Base-by-base conservation (phyloP, 2,888 invertebrate genomes). In the Brachycybe producta region DNA sequence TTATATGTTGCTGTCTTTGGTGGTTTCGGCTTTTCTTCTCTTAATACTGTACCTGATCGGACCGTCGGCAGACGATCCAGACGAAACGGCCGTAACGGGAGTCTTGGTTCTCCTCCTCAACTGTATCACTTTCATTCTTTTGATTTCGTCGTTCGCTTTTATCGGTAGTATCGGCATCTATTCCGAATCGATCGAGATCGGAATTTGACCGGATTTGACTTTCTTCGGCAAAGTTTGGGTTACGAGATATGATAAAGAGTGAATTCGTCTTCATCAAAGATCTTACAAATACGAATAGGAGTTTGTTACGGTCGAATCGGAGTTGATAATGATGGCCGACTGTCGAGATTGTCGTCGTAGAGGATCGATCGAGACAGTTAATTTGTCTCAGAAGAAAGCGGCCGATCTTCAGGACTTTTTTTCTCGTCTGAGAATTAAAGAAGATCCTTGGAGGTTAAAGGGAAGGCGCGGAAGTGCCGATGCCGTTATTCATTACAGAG, bases 1-100 rank as follows among this genome's bases (percentile, higher is more conserved):
- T 27, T 40, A 40, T 24, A 44, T 44, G 44, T 44, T 44, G 15
- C 30, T 44, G 44, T 44, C 44, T 19, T 17, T 44, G 30, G 30
- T 44, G 2, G 27, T 44, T 44, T 44, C 44, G 17, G 44, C 28
- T n/a, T 30, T 7, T 44, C n/a, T 44, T 30, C 30, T 44, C 23
- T 32, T 44, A 30, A 21, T 44, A 3, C 30, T 44, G 19, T 44
- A 30, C 21, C 44, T 44, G 30, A 27, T 44, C 2, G 44, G 44
- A 5, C 44, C 44, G 5, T 44, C 30, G n/a, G 30, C 23, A 7
- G 44, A 44, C 7, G 28, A 30, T 5, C 44, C 44, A 17, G 44
- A 44, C 21, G 44, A 30, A n/a, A 44, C 44, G 7, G 27, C 28
- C 5, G 44, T 19, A 8, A 44, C 44, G 13, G 44, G 28, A 30